Evolutionary conservation across 2,888 invertebrate species (phyloP).

Genomic region (Callosobruchus maculatus): DNA sequence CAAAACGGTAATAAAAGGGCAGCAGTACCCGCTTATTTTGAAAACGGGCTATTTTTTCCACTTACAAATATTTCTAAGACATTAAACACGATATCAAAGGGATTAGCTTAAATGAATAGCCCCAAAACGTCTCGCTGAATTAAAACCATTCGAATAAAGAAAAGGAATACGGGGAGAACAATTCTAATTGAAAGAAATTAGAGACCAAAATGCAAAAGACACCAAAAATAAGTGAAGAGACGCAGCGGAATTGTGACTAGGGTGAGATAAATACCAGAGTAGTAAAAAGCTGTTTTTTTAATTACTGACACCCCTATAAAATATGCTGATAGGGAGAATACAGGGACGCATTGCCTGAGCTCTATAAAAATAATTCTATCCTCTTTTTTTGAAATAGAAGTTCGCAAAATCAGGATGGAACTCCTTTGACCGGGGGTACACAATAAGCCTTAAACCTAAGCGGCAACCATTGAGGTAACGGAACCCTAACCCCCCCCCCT

Average conservation of each 20-base stretch:
- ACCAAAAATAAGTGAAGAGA: background rate
- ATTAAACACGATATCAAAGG: conserved; percentile 41
- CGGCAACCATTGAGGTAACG: too few relatives aligned
- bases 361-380: too few relatives aligned
- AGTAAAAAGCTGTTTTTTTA: background rate
- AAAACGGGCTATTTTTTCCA: background rate
- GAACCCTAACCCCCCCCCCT: too few relatives aligned
- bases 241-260: background rate
- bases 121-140: background rate
- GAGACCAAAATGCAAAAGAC: background rate
- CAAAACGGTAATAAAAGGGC: background rate
- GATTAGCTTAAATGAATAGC: conserved; percentile 30
- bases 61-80: conserved; percentile 37
- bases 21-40: background rate
- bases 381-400: too few relatives aligned
- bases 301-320: background rate
- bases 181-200: background rate
- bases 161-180: background rate
- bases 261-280: background rate
- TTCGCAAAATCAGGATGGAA: too few relatives aligned
- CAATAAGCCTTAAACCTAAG: too few relatives aligned
- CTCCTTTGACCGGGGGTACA: too few relatives aligned
- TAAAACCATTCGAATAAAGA: background rate
- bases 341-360: too few relatives aligned
- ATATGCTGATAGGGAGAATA: too few relatives aligned